Percentiles rank a stretch among this genome's conserved stretches.
These are phyloP conservation scores for Copidosoma floridanum DNA, from an alignment of 1,140 invertebrate genomes.

Conservation along the genomic window DNA sequence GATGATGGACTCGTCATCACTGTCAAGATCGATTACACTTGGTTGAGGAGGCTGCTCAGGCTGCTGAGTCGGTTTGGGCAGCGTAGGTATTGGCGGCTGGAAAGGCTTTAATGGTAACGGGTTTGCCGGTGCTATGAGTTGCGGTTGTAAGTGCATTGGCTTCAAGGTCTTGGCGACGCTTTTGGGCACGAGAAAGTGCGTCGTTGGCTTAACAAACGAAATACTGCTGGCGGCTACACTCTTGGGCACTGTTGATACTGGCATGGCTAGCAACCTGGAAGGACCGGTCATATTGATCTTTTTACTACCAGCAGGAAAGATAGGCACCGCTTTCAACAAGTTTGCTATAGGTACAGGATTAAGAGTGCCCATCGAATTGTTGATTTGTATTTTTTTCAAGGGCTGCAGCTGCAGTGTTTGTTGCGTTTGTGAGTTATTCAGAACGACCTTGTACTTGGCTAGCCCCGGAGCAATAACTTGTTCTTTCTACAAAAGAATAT, in stretches of 20 bases:
- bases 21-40: conserved; percentile 50
- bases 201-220: conserved; percentile 7
- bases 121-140: background rate
- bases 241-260: conserved; percentile 3
- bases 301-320: conserved; percentile 6
- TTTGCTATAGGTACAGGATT: conserved; percentile 37
- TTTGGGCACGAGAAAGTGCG: conserved; percentile 8
- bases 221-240: background rate
- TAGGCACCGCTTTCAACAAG: conserved; percentile 29
- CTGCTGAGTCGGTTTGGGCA: background rate
- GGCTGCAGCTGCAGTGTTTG: background rate
- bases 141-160: background rate
- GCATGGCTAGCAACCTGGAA: conserved; percentile 6
- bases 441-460: too few relatives aligned
- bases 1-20: conserved; percentile 42
- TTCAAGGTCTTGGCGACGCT: background rate
- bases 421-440: background rate
- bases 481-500: too few relatives aligned
- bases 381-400: conserved; percentile 6
- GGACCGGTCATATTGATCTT: conserved; percentile 14
- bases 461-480: too few relatives aligned
- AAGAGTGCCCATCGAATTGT: conserved; percentile 21
- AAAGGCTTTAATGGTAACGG: background rate
- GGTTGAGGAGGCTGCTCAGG: conserved; percentile 6
- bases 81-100: background rate